Evolutionary conservation across 2,797 vertebrate species (phyloP).

Genomic region (Tamandua tetradactyla): DNA sequence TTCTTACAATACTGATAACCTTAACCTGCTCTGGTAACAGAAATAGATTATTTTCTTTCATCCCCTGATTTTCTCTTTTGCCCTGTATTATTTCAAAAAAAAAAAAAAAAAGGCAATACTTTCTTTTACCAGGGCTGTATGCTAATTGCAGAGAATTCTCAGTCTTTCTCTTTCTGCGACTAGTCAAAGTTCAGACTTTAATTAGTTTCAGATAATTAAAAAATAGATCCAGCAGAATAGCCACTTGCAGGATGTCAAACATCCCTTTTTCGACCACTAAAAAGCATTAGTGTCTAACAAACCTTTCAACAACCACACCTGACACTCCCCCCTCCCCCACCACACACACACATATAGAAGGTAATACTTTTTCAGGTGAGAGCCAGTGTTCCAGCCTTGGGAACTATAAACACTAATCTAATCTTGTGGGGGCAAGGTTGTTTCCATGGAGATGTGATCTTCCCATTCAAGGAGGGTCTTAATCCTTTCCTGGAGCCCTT

Average conservation of each 20-base stretch:
- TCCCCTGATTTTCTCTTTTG: neutral
- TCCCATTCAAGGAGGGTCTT: too few relatives aligned
- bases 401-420: too few relatives aligned
- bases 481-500: too few relatives aligned
- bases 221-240: neutral
- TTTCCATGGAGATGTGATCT: too few relatives aligned
- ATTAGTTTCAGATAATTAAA: constrained; percentile 6
- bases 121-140: neutral
- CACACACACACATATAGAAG: too few relatives aligned
- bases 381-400: neutral
- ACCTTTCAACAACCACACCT: neutral
- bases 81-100: neutral
- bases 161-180: neutral
- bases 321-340: too few relatives aligned
- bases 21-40: neutral
- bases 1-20: neutral
- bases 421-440: too few relatives aligned
- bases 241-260: neutral
- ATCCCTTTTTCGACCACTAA: neutral
- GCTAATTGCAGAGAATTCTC: neutral
- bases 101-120: too few relatives aligned
- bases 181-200: neutral
- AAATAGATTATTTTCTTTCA: neutral
- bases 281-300: neutral
- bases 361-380: neutral